Percentiles rank a stretch among this genome's conserved stretches.
These are phyloP conservation scores for Potamilus streckersoni DNA, from an alignment of 1,140 invertebrate species.

Conservation along the genomic window DNA sequence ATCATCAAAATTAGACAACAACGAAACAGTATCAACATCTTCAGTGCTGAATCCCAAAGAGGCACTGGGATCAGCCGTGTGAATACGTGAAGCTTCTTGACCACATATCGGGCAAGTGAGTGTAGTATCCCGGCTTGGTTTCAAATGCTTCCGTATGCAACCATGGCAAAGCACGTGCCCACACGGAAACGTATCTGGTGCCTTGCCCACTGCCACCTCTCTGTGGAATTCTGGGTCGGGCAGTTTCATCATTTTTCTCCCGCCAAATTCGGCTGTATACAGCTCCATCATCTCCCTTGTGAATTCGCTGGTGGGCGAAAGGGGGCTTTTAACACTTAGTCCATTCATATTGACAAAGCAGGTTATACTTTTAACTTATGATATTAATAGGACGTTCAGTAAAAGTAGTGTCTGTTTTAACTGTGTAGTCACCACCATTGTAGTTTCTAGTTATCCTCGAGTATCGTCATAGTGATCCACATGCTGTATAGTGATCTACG, in stretches of 20 bases:
- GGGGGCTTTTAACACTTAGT: no score
- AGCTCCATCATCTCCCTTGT: no score
- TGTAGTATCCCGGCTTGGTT: constrained; percentile 18
- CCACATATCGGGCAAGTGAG: constrained; percentile 46
- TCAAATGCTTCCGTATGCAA: constrained; percentile 53
- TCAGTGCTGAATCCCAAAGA: constrained; percentile 30
- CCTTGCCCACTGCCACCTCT: constrained; percentile 32
- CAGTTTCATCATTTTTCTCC: constrained; percentile 21
- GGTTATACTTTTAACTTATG: no score
- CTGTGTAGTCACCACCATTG: no score
- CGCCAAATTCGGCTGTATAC: constrained; percentile 14
- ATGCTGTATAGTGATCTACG: no score
- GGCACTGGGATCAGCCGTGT: constrained; percentile 11
- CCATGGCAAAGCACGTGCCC: constrained; percentile 62
- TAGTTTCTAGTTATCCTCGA: no score
- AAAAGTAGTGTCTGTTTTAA: no score
- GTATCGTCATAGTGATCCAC: no score
- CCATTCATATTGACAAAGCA: no score
- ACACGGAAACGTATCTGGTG: constrained; percentile 62
- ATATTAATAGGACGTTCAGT: no score
- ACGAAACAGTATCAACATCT: constrained; percentile 42
- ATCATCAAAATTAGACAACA: constrained; percentile 59
- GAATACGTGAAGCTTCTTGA: constrained; percentile 29
- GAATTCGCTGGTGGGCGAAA: no score
- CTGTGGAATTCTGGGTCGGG: constrained; percentile 26